phyloP scores from a whole-genome alignment of 2,113 vertebrate genomes.

The Macaca nemestrina region DNA sequence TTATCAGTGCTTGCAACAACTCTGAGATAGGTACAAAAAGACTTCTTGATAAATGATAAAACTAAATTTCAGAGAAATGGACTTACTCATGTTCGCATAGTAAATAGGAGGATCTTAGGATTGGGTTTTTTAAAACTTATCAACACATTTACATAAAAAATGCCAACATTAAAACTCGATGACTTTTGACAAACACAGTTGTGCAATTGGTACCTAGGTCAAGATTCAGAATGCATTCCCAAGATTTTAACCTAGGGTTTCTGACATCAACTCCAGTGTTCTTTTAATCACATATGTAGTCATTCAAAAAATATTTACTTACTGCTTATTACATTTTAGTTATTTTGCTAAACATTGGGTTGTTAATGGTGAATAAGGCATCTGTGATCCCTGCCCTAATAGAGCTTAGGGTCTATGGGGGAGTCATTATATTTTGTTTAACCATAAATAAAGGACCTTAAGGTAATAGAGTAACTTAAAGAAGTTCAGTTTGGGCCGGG shows the following conservation, averaged over 20 bases:
- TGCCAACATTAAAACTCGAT: background rate
- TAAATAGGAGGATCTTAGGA: background rate
- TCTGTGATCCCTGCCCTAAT: background rate
- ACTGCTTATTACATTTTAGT: background rate
- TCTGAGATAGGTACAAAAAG: background rate
- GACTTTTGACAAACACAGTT: background rate
- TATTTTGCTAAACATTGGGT: slow-evolving; percentile 16
- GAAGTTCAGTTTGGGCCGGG: background rate
- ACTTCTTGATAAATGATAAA: background rate
- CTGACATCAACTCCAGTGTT: background rate
- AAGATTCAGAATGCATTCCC: slow-evolving; percentile 32
- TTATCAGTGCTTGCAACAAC: background rate
- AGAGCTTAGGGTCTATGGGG: background rate
- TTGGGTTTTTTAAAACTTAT: background rate
- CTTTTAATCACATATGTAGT: background rate
- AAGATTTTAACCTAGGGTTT: background rate
- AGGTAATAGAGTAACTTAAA: background rate
- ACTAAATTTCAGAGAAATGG: slow-evolving; percentile 36
- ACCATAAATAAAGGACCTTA: slow-evolving; percentile 12
- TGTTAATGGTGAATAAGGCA: background rate
- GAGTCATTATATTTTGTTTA: background rate
- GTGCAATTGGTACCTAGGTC: background rate
- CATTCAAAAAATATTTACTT: slow-evolving; percentile 33
- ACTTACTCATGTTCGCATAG: background rate
- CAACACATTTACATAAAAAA: slow-evolving; percentile 14